These are phyloP conservation scores for Microvelia longipes DNA, from an alignment of 1,140 invertebrate genomes.

Conservation along the genomic window DNA sequence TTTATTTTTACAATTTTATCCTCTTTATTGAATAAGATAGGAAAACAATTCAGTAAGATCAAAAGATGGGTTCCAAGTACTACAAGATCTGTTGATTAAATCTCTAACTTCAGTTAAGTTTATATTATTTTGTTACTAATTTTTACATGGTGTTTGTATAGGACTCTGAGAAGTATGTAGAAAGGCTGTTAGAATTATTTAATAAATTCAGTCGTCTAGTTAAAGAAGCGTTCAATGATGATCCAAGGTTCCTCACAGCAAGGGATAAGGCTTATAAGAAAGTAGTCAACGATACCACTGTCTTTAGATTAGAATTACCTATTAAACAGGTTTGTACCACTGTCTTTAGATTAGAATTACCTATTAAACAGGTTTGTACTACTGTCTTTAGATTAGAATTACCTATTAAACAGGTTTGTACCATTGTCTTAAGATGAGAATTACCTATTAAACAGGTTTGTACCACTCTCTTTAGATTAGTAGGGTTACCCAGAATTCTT, in stretches of 20 bases:
- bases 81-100: too few species aligned
- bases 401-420: constrained; percentile 39
- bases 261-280: constrained; percentile 96
- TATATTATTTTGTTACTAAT: too few species aligned
- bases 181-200: constrained; percentile 84
- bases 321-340: constrained; percentile 54
- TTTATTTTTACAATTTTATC: too few species aligned
- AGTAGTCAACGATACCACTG: constrained; percentile 95
- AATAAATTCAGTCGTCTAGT: constrained; percentile 82
- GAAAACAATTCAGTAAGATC: too few species aligned
- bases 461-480: background rate
- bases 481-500: too few species aligned
- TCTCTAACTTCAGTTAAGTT: too few species aligned
- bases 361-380: constrained; percentile 48
- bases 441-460: background rate
- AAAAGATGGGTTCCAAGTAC: too few species aligned
- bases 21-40: too few species aligned
- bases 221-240: constrained; percentile 87
- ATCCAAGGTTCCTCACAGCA: constrained; percentile 91
- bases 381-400: constrained; percentile 81
- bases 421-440: background rate
- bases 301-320: constrained; percentile 72
- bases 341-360: constrained; percentile 75
- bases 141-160: too few species aligned
- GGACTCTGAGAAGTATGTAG: constrained; percentile 98